These are phyloP conservation scores for Muschampia staudingeri DNA, from an alignment of 2,888 invertebrate species.

Conservation along the genomic window DNA sequence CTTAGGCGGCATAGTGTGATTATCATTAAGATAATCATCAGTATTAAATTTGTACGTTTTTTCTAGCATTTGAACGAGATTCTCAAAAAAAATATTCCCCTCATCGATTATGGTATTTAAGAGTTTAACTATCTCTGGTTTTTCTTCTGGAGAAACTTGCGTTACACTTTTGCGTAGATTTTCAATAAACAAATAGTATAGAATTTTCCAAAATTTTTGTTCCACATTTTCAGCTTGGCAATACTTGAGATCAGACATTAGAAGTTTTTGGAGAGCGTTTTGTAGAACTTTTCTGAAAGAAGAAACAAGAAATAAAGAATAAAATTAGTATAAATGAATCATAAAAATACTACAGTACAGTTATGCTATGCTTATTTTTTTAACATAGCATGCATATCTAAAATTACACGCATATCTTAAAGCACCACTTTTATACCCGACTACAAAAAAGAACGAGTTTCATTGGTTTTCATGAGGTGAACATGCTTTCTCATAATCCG, in stretches of 20 bases:
- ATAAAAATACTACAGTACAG: too few relatives aligned
- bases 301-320: constrained; percentile 30
- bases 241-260: constrained; percentile 96
- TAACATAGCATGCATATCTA: too few relatives aligned
- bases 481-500: too few relatives aligned
- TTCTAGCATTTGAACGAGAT: constrained; percentile 94
- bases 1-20: constrained; percentile 91
- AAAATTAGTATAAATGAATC: background rate
- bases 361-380: too few relatives aligned
- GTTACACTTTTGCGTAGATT: constrained; percentile 93
- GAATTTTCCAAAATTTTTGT: constrained; percentile 97
- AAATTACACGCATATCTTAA: too few relatives aligned
- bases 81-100: constrained; percentile 95
- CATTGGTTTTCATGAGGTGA: too few relatives aligned
- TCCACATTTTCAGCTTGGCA: constrained; percentile 97
- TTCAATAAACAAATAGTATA: constrained; percentile 97
- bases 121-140: constrained; percentile 92
- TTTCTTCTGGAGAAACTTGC: constrained; percentile 92
- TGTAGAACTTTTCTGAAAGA: constrained; percentile 92
- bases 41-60: constrained; percentile 94
- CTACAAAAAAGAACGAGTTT: too few relatives aligned
- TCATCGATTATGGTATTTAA: constrained; percentile 95
- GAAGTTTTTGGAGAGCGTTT: constrained; percentile 92
- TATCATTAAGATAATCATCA: constrained; percentile 92
- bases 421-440: too few relatives aligned